A percentile compares a stretch with the other conserved stretches of the same genome.
phyloP scores from a whole-genome alignment of 2,797 vertebrate species.

The Pseudochirops cupreus region DNA sequence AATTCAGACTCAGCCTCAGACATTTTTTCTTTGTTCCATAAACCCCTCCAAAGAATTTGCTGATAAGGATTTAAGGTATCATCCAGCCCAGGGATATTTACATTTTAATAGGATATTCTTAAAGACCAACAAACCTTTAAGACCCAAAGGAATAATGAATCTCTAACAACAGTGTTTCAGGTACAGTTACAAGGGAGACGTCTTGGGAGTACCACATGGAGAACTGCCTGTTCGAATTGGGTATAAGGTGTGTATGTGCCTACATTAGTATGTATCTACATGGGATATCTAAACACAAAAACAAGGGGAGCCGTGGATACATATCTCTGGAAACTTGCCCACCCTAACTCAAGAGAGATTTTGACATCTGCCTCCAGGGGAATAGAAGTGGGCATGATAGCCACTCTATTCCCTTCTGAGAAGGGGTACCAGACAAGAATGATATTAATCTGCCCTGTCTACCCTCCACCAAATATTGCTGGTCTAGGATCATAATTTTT shows the following conservation, averaged over 20 bases:
- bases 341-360: neutral
- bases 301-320: neutral
- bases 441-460: neutral
- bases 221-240: neutral
- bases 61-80: neutral
- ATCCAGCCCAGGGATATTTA: neutral
- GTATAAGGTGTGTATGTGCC: neutral
- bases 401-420: neutral
- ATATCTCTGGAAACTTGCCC: neutral
- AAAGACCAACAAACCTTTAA: neutral
- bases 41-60: neutral
- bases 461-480: neutral
- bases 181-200: neutral
- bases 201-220: neutral
- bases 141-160: neutral
- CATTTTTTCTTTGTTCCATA: neutral
- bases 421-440: neutral
- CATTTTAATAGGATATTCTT: neutral
- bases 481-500: neutral
- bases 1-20: neutral
- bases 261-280: neutral
- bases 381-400: neutral
- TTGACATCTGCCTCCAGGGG: neutral
- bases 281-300: neutral
- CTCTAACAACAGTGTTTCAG: neutral